These are phyloP conservation scores for Elaphurus davidianus DNA, from an alignment of 2,113 vertebrate species.

Conservation along the genomic window DNA sequence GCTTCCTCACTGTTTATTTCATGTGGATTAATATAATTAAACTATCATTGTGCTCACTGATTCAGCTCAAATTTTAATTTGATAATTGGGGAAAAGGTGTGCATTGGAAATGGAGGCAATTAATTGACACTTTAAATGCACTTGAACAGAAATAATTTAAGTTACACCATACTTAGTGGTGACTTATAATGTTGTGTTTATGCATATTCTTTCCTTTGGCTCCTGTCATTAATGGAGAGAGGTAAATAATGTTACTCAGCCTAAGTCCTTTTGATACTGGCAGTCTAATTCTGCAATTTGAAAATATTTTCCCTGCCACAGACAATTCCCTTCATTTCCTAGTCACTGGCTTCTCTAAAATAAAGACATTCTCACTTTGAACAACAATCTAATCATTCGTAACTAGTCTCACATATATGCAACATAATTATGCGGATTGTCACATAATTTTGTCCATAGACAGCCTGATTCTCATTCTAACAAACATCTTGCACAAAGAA, in stretches of 20 bases:
- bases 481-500: constrained; percentile 59
- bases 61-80: constrained; percentile 77
- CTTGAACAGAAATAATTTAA: constrained; percentile 75
- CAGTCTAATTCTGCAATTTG: constrained; percentile 40
- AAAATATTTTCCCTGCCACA: constrained; percentile 25
- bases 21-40: constrained; percentile 78
- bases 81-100: constrained; percentile 74
- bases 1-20: constrained; percentile 69
- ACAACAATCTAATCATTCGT: constrained; percentile 49
- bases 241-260: constrained; percentile 46
- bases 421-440: constrained; percentile 39
- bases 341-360: constrained; percentile 32
- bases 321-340: constrained; percentile 43
- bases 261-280: neutral
- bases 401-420: constrained; percentile 42
- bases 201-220: constrained; percentile 62
- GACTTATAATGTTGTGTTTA: constrained; percentile 70
- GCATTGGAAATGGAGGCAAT: constrained; percentile 65
- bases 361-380: constrained; percentile 33
- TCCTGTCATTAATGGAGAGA: constrained; percentile 43
- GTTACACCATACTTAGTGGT: constrained; percentile 64
- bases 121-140: constrained; percentile 75
- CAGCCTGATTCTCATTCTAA: constrained; percentile 44
- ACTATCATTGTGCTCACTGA: constrained; percentile 67
- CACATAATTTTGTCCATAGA: constrained; percentile 53